phyloP scores from a whole-genome alignment of 2,797 vertebrate species.

The Catharus ustulatus region DNA sequence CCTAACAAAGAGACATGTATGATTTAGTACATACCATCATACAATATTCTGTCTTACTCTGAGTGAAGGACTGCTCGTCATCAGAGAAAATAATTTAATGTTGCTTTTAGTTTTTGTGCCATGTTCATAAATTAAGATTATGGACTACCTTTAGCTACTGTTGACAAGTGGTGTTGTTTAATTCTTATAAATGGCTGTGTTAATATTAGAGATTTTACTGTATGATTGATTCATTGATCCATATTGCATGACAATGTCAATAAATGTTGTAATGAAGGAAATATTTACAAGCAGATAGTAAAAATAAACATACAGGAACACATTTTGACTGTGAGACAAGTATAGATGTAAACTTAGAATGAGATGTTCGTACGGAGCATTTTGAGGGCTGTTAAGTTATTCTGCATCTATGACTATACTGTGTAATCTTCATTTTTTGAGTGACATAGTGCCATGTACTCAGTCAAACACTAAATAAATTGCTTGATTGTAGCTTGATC shows the following conservation, averaged over 20 bases:
- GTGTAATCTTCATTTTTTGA: neutral
- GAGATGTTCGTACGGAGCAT: slow-evolving; percentile 27
- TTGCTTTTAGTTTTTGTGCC: neutral
- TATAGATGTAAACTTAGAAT: slow-evolving; percentile 2
- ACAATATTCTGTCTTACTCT: neutral
- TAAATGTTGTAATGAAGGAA: neutral
- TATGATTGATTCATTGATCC: neutral
- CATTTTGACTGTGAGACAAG: slow-evolving; percentile 22
- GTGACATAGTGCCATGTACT: neutral
- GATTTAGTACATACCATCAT: neutral
- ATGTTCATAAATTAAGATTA: neutral
- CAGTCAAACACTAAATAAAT: slow-evolving; percentile 10
- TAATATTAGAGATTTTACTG: neutral
- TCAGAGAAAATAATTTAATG: neutral
- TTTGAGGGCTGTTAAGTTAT: slow-evolving; percentile 5
- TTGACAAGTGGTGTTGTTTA: neutral
- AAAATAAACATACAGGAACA: slow-evolving; percentile 24
- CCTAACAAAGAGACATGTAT: neutral
- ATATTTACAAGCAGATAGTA: neutral
- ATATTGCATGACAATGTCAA: neutral
- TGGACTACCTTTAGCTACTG: neutral
- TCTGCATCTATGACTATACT: neutral
- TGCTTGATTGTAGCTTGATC: slow-evolving; percentile 9
- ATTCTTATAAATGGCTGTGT: neutral
- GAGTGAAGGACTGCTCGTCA: neutral